Conservation (phyloP, 2,797 vertebrate genomes). For the Chaetophractus vellerosus region DNA sequence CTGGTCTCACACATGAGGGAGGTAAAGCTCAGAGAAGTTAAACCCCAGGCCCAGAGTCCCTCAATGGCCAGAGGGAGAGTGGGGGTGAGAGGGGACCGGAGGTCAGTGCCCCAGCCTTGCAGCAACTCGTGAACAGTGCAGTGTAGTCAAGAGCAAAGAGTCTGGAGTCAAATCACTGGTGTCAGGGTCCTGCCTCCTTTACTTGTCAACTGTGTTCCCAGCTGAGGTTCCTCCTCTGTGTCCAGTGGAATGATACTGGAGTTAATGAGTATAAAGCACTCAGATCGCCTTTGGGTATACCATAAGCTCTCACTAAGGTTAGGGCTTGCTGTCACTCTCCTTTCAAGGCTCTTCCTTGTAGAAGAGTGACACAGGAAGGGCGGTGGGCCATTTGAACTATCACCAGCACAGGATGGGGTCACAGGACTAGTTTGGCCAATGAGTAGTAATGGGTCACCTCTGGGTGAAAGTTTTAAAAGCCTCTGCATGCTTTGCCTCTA, state of each 20-base stretch:
- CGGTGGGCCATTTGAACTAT: neutral
- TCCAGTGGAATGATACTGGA: neutral
- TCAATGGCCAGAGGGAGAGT: neutral
- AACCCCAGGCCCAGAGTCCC: neutral
- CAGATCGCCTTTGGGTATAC: accelerated
- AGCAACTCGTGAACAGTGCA: accelerated
- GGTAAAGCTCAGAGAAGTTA: neutral
- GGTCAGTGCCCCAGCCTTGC: neutral
- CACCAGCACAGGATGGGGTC: neutral
- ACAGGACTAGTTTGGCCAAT: accelerated
- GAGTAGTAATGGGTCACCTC: neutral
- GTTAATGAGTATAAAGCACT: neutral
- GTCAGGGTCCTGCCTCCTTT: neutral
- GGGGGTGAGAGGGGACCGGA: too few species aligned
- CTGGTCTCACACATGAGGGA: neutral
- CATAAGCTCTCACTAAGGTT: neutral
- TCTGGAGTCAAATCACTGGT: too few species aligned
- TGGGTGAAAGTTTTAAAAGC: neutral
- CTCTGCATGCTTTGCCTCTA: neutral
- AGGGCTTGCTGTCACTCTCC: neutral
- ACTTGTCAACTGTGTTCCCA: accelerated
- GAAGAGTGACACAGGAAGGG: too few species aligned
- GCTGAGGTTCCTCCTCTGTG: neutral
- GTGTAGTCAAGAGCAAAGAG: neutral
- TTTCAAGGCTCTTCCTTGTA: neutral